Base-by-base conservation (phyloP, 2,797 vertebrate species). In the Sparidentex hasta region DNA sequence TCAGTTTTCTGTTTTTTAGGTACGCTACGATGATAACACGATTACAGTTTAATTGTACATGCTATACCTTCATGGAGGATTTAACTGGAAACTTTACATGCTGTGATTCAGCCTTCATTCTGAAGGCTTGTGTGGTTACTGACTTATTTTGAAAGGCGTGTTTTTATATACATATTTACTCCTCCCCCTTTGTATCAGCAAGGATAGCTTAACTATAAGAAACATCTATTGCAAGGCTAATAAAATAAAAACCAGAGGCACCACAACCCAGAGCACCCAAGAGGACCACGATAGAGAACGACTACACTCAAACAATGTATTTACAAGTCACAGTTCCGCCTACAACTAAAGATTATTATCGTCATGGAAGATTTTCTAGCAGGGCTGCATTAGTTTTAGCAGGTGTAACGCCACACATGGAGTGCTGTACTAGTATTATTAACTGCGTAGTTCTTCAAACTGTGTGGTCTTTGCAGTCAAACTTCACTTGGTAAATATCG, bases 381-480 rank as follows among this genome's bases (percentile, higher is more conserved):
- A 38, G n/a, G 27, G 20, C 12, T 66, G 18, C 13, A 63, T 18
- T 50, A 43, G 17, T 58, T 57, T 46, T 16, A 56, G 46, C 51
- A 62, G 29, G 20, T 50, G 66, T n/a, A 38, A 38, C 38, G 38
- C 38, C 38, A 21, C 47, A 73, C 0, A 12, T 14, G 51, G 2
- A 47, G 18, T 54, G 8, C 12, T 9, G 25, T 41, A 16, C 29
- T 11, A 29, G 5, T 50, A 38, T 17, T 57, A 50, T 7, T 16
- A 55, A 74, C 63, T 71, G 41, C 65, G 68, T 44, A 78, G 51
- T 7, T 69, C 57, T 75, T 1, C 46, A 69, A 55, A 62, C 5
- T 13, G 14, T 27, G 4, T 13, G 3, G 12, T 46, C 5, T 33
- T 11, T 78, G 41, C 4, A 21, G 3, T 58, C 38, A 50, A 65